Percentiles rank a stretch among this genome's conserved stretches.
These are phyloP conservation scores for Carollia perspicillata DNA, from an alignment of 2,113 vertebrate genomes.

Conservation along the genomic window DNA sequence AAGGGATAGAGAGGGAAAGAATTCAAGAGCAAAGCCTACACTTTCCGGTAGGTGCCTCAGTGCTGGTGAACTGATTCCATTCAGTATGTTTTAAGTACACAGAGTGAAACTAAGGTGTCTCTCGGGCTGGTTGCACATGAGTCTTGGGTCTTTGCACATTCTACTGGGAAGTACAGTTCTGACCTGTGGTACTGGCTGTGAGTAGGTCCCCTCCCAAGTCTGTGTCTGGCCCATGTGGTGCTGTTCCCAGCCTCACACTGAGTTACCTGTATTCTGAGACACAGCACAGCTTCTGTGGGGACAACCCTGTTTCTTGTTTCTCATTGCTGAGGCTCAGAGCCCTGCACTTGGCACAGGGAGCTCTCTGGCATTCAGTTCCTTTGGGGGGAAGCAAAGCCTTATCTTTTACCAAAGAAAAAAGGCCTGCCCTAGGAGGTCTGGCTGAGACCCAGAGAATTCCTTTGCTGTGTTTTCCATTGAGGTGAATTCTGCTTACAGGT, in stretches of 20 bases:
- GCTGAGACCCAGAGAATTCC: neutral
- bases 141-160: neutral
- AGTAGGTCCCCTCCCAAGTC: neutral
- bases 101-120: too few species aligned
- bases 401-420: neutral
- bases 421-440: neutral
- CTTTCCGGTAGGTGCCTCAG: neutral
- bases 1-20: neutral
- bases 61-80: neutral
- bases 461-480: neutral
- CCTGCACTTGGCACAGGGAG: neutral
- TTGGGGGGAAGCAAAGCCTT: neutral
- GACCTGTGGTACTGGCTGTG: neutral
- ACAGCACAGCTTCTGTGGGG: neutral
- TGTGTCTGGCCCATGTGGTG: accelerated
- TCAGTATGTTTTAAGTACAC: neutral
- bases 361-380: neutral
- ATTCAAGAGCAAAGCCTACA: neutral
- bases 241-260: neutral
- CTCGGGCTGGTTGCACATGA: neutral
- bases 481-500: neutral
- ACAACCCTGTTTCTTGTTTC: neutral
- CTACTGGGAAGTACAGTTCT: neutral
- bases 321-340: neutral
- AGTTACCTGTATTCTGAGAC: neutral